phyloP scores from a whole-genome alignment of 2,797 vertebrate species.

The Ciconia nigra region DNA sequence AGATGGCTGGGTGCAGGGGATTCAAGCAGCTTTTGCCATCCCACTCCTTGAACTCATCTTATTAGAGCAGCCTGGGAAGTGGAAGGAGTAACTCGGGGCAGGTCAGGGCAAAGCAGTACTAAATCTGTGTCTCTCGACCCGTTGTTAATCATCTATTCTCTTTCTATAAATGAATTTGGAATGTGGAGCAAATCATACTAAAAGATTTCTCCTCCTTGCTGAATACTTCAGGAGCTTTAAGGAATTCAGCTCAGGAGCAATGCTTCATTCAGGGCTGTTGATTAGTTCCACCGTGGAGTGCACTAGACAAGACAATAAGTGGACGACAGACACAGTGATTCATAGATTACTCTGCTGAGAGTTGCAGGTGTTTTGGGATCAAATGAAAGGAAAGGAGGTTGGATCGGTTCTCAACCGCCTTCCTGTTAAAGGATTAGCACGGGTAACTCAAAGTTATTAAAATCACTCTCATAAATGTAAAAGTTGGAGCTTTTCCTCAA shows the following conservation, averaged over 20 bases:
- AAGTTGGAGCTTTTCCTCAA: not conserved
- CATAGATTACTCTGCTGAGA: conserved; percentile 83
- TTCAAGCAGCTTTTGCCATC: conserved; percentile 54
- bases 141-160: conserved; percentile 79
- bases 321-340: conserved; percentile 82
- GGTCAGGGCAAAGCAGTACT: conserved; percentile 60
- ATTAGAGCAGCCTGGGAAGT: conserved; percentile 53
- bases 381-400: conserved; percentile 59
- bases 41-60: conserved; percentile 67
- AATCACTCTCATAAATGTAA: conserved; percentile 23
- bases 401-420: conserved; percentile 56
- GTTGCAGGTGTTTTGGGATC: conserved; percentile 76
- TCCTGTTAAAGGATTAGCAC: conserved; percentile 62
- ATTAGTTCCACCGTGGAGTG: conserved; percentile 78
- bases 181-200: conserved; percentile 80
- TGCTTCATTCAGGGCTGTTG: conserved; percentile 77
- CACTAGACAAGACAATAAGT: conserved; percentile 83
- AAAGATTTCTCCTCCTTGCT: conserved; percentile 82
- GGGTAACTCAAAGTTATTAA: conserved; percentile 20
- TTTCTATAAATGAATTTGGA: conserved; percentile 83
- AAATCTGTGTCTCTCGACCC: conserved; percentile 63
- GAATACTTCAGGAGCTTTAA: conserved; percentile 78
- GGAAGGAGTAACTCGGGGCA: conserved; percentile 45
- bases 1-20: not conserved
- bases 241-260: conserved; percentile 80